Conservation (phyloP, 2,888 invertebrate species). For the Nymphalis c-album region DNA sequence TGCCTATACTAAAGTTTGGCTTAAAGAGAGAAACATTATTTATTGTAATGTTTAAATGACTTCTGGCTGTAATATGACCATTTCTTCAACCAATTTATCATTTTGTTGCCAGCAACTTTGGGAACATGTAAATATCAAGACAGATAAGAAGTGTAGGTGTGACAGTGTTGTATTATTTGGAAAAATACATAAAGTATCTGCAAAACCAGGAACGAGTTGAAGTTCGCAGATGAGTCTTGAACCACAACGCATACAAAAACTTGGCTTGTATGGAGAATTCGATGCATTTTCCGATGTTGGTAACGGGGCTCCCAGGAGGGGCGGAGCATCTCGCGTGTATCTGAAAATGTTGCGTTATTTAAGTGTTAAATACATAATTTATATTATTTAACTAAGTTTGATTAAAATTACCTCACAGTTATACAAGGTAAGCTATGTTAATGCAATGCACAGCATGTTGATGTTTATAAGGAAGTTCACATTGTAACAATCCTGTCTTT, state of each 20-base stretch:
- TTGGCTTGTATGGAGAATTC: conserved; percentile 58
- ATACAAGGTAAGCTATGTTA: too few species aligned
- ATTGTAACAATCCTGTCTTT: too few species aligned
- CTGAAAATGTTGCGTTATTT: conserved; percentile 64
- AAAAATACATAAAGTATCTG: conserved; percentile 84
- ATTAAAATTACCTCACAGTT: too few species aligned
- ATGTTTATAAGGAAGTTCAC: too few species aligned
- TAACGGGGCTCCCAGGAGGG: conserved; percentile 86
- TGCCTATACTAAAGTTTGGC: conserved; percentile 16
- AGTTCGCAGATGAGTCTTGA: conserved; percentile 88
- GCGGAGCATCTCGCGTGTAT: conserved; percentile 87
- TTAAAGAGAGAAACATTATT: conserved; percentile 5
- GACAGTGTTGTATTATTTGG: conserved; percentile 74
- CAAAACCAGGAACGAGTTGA: conserved; percentile 90
- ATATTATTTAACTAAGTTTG: background rate
- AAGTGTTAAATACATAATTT: background rate
- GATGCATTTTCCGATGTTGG: conserved; percentile 62
- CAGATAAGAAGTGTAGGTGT: conserved; percentile 92
- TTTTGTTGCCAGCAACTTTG: conserved; percentile 91
- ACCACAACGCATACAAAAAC: conserved; percentile 86
- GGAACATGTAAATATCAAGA: conserved; percentile 90
- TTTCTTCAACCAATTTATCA: conserved; percentile 85
- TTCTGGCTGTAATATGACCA: conserved; percentile 89
- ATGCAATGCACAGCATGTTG: too few species aligned
- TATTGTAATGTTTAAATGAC: conserved; percentile 54